Evolutionary conservation across 2,113 vertebrate genomes (phyloP).

Genomic region (Elachura formosa): DNA sequence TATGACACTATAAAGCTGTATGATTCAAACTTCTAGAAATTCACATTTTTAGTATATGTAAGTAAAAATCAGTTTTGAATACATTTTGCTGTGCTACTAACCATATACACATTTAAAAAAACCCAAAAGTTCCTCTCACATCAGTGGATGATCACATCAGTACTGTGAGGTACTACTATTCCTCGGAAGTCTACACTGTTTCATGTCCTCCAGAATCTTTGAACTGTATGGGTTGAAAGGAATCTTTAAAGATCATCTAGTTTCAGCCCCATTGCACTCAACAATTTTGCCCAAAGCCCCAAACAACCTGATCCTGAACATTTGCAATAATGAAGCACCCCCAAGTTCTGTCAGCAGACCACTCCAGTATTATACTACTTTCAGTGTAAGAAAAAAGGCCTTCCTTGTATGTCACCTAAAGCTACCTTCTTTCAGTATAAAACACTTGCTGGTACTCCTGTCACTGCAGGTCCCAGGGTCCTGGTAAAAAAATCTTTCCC

Average conservation of each 20-base stretch:
- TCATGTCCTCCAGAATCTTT: not conserved
- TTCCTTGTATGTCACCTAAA: not conserved
- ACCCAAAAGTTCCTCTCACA: not conserved
- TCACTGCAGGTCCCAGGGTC: not conserved
- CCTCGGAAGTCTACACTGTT: not conserved
- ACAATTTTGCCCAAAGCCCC: not conserved
- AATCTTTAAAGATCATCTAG: not conserved
- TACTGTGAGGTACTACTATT: not conserved
- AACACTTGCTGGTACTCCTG: not conserved
- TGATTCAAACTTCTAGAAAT: not conserved
- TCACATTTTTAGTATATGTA: not conserved
- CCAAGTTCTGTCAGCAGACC: not conserved
- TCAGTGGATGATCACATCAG: not conserved
- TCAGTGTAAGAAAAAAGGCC: not conserved
- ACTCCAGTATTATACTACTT: not conserved
- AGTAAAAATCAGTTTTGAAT: not conserved
- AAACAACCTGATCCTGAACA: not conserved
- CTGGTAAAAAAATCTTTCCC: not conserved
- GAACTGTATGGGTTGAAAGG: not conserved
- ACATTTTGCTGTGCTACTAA: not conserved
- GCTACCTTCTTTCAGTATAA: not conserved
- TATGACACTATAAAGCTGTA: not conserved
- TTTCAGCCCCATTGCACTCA: not conserved
- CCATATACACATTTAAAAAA: not conserved
- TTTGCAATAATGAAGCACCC: not conserved